Percentiles rank a stretch among this genome's conserved stretches.
Evolutionary conservation across 2,888 invertebrate species (phyloP).

Genomic region (Tenthredo mesomela): DNA sequence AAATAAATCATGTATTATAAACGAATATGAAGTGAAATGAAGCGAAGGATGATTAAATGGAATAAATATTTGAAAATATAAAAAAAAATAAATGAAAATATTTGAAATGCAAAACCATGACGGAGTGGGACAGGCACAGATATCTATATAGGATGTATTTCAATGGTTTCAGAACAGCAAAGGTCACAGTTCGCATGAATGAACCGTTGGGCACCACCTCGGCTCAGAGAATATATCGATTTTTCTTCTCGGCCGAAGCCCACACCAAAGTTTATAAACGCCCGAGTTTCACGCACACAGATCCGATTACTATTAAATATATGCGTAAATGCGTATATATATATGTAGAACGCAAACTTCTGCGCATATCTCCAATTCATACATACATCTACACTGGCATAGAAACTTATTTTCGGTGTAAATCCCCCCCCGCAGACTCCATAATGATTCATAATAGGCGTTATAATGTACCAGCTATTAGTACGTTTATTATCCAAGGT

Average conservation of each 20-base stretch:
- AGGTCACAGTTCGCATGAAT: slow-evolving; percentile 45
- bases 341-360: not conserved
- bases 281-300: not conserved
- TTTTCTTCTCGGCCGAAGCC: slow-evolving; percentile 2
- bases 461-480: not conserved
- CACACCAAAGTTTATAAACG: slow-evolving; percentile 3
- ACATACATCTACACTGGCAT: not conserved
- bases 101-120: not conserved
- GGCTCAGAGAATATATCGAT: slow-evolving; percentile 29
- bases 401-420: not conserved
- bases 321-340: not conserved
- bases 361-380: not conserved
- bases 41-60: not conserved
- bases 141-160: not conserved
- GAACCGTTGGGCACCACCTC: slow-evolving; percentile 25
- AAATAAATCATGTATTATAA: not conserved
- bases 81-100: not conserved
- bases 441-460: not conserved
- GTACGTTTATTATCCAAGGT: not conserved
- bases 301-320: not conserved
- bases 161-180: slow-evolving; percentile 29
- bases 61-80: not conserved
- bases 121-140: not conserved
- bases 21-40: not conserved
- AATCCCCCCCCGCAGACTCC: not conserved